Conservation (phyloP, 2,113 vertebrate genomes). For the Amia ocellicauda region DNA sequence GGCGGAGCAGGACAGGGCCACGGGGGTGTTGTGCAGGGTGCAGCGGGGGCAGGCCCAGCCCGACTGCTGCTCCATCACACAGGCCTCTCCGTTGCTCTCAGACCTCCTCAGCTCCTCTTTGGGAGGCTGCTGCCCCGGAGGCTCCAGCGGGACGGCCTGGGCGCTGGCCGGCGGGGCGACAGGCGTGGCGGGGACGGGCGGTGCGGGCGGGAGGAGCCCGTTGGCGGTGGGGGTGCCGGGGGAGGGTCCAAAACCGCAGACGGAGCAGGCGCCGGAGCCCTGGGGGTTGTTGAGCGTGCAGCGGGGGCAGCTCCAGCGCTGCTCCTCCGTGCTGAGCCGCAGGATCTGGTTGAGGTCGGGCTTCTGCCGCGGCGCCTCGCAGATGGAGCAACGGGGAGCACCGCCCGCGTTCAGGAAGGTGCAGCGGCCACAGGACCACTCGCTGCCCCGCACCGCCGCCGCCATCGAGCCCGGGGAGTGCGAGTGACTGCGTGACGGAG, state of each 20-base stretch:
- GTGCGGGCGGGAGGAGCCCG: conserved; percentile 55
- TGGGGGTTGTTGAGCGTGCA: conserved; percentile 92
- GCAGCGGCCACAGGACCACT: conserved; percentile 95
- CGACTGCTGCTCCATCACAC: conserved; percentile 20
- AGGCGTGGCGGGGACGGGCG: conserved; percentile 22
- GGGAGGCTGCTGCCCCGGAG: conserved; percentile 57
- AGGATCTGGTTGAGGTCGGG: conserved; percentile 95
- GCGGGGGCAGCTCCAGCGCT: conserved; percentile 88
- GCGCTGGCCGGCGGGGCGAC: conserved; percentile 20
- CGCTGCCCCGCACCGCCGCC: conserved; percentile 67
- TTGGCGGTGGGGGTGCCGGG: conserved; percentile 52
- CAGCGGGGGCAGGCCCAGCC: conserved; percentile 94
- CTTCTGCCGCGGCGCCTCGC: conserved; percentile 92
- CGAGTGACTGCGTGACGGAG: conserved; percentile 74
- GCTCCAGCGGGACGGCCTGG: conserved; percentile 62
- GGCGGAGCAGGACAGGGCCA: conserved; percentile 90
- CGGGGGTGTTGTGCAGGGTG: conserved; percentile 85
- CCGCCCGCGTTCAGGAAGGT: conserved; percentile 86
- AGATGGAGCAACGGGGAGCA: conserved; percentile 92
- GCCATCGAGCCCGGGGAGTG: conserved; percentile 90
- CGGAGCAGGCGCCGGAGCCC: conserved; percentile 79
- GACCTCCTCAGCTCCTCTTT: conserved; percentile 53
- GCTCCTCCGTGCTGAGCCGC: conserved; percentile 84
- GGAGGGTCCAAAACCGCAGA: conserved; percentile 72
- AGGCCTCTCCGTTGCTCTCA: conserved; percentile 58